These are phyloP conservation scores for Hyles lineata DNA, from an alignment of 2,888 invertebrate species.

Conservation along the genomic window DNA sequence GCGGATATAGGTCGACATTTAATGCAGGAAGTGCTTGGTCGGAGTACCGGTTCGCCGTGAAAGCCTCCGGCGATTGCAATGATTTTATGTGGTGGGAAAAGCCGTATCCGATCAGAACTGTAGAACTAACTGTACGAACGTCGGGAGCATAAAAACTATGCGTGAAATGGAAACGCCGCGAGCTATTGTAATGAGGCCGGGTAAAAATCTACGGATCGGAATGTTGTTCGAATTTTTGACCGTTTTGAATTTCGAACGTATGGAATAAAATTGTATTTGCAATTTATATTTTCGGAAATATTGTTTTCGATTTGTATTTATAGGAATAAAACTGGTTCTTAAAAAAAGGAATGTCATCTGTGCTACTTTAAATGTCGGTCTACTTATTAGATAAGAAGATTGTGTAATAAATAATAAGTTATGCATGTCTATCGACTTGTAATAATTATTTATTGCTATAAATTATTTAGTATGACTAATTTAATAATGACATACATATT, in stretches of 20 bases:
- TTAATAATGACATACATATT: no score
- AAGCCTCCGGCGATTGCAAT: conserved; percentile 44
- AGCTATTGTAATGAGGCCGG: background rate
- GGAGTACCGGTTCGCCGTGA: conserved; percentile 59
- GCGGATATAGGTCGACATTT: conserved; percentile 58
- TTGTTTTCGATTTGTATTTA: no score
- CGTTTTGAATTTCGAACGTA: background rate
- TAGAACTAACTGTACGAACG: conserved; percentile 2
- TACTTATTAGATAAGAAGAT: no score
- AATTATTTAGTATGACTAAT: no score
- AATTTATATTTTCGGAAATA: no score
- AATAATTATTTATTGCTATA: no score
- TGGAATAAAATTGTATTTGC: no score
- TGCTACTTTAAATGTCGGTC: no score
- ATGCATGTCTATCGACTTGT: no score
- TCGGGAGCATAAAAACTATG: background rate
- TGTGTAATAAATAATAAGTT: no score
- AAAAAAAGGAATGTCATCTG: no score
- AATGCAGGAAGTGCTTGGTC: conserved; percentile 52
- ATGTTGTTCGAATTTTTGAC: background rate
- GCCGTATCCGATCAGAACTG: conserved; percentile 14
- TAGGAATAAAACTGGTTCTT: no score
- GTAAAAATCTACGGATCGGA: background rate
- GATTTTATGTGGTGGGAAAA: conserved; percentile 28
- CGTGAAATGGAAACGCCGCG: background rate